Conservation (phyloP, 1,140 invertebrate genomes). For the Brachionus angularis region DNA sequence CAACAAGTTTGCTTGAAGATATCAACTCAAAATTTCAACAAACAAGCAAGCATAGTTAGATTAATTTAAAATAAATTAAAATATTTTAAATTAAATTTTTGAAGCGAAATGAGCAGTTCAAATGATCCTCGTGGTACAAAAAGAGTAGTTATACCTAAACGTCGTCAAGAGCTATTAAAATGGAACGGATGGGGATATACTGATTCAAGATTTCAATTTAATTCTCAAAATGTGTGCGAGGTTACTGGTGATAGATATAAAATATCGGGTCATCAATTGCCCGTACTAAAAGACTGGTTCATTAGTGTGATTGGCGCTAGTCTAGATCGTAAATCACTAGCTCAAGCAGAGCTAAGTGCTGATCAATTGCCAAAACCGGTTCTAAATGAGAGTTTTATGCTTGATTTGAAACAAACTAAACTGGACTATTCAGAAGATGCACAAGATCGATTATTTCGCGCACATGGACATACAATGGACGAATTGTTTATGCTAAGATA, state of each 20-base stretch:
- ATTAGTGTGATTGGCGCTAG: constrained; percentile 68
- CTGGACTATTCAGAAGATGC: constrained; percentile 73
- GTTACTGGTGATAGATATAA: constrained; percentile 77
- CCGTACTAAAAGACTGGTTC: constrained; percentile 77
- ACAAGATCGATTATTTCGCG: constrained; percentile 76
- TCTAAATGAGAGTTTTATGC: constrained; percentile 62
- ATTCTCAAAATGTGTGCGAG: constrained; percentile 64
- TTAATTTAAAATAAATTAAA: not conserved
- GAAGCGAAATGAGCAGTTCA: constrained; percentile 18
- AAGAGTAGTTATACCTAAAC: constrained; percentile 20
- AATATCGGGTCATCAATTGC: constrained; percentile 71
- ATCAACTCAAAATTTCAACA: too few relatives aligned
- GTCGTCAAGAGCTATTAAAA: constrained; percentile 65
- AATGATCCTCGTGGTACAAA: constrained; percentile 34
- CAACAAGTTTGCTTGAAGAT: too few relatives aligned
- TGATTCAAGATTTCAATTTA: constrained; percentile 74
- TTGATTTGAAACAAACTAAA: constrained; percentile 63
- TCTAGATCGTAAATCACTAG: constrained; percentile 57
- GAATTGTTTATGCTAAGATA: constrained; percentile 76
- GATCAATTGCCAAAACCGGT: constrained; percentile 56
- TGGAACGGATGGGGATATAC: constrained; percentile 99
- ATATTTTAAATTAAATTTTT: not conserved
- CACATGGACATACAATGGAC: constrained; percentile 84
- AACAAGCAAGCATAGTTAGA: not conserved
- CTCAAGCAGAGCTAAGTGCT: constrained; percentile 56